Evolutionary conservation across 2,888 invertebrate genomes (phyloP).

Genomic region (Margaritifera margaritifera): DNA sequence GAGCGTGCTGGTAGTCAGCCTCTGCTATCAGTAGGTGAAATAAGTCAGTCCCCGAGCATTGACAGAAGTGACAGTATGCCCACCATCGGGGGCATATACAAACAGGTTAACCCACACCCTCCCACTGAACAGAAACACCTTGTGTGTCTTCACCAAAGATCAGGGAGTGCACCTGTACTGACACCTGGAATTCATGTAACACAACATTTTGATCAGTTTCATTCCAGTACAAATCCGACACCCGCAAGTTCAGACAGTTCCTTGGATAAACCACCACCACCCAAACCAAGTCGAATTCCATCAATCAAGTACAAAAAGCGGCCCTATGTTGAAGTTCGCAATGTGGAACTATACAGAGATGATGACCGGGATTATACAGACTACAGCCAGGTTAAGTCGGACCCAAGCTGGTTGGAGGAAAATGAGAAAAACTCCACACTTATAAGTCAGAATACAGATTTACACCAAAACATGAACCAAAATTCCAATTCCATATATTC

Average conservation of each 20-base stretch:
- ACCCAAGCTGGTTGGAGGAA: conserved; percentile 60
- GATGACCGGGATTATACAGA: conserved; percentile 70
- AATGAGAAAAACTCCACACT: conserved; percentile 13
- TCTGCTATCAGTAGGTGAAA: conserved; percentile 40
- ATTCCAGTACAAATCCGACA: conserved; percentile 28
- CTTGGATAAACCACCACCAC: conserved; percentile 66
- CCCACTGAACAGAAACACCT: conserved; percentile 14
- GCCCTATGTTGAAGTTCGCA: conserved; percentile 61
- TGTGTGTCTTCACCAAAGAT: conserved; percentile 43
- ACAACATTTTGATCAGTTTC: conserved; percentile 30
- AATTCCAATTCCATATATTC: conserved; percentile 5
- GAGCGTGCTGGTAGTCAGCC: conserved; percentile 66
- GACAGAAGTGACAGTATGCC: conserved; percentile 74
- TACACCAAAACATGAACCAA: conserved; percentile 23
- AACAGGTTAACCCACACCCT: conserved; percentile 19
- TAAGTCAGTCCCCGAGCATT: conserved; percentile 9
- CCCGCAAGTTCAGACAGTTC: conserved; percentile 62
- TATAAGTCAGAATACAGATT: conserved; percentile 3
- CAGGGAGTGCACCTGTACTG: conserved; percentile 63
- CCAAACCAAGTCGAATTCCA: conserved; percentile 74
- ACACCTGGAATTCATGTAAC: conserved; percentile 38
- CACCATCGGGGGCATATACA: conserved; percentile 34
- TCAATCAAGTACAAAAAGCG: conserved; percentile 67
- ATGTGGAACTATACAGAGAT: conserved; percentile 57
- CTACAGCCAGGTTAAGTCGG: conserved; percentile 64